These are phyloP conservation scores for Rhadina sibilatrix DNA, from an alignment of 2,113 vertebrate species.

Conservation along the genomic window DNA sequence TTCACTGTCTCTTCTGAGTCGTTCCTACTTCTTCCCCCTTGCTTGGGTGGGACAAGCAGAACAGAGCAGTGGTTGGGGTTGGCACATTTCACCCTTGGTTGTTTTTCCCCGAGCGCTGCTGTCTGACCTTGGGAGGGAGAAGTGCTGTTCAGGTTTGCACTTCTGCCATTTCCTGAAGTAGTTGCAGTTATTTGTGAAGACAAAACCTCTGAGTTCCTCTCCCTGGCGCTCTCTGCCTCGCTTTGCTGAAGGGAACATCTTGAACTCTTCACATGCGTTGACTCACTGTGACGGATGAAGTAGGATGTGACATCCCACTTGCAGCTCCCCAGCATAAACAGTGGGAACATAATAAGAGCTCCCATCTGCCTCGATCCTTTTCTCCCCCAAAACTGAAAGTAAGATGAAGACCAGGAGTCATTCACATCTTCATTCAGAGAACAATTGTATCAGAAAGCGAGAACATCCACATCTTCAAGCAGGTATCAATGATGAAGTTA, in stretches of 20 bases:
- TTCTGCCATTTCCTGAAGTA: background rate
- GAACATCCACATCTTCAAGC: constrained; percentile 12
- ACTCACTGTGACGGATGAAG: constrained; percentile 48
- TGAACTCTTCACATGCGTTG: constrained; percentile 46
- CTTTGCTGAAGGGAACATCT: constrained; percentile 62
- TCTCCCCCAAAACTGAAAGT: constrained; percentile 22
- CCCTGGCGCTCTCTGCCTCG: background rate
- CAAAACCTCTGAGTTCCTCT: background rate
- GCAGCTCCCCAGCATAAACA: constrained; percentile 54
- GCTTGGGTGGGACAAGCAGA: background rate
- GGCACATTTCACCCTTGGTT: background rate
- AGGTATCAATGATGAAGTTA: background rate
- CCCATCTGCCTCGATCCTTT: constrained; percentile 4
- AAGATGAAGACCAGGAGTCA: background rate
- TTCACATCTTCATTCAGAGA: constrained; percentile 29
- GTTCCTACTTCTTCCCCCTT: background rate
- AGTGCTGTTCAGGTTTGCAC: background rate
- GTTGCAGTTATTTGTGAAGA: constrained; percentile 34
- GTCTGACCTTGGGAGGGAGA: background rate
- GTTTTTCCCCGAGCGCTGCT: background rate
- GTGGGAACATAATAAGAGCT: constrained; percentile 44
- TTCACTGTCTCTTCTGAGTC: background rate
- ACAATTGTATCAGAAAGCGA: background rate
- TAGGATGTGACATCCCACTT: constrained; percentile 63
- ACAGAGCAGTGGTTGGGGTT: background rate